Base-by-base conservation (phyloP, 2,113 vertebrate genomes). In the Scomber colias region DNA sequence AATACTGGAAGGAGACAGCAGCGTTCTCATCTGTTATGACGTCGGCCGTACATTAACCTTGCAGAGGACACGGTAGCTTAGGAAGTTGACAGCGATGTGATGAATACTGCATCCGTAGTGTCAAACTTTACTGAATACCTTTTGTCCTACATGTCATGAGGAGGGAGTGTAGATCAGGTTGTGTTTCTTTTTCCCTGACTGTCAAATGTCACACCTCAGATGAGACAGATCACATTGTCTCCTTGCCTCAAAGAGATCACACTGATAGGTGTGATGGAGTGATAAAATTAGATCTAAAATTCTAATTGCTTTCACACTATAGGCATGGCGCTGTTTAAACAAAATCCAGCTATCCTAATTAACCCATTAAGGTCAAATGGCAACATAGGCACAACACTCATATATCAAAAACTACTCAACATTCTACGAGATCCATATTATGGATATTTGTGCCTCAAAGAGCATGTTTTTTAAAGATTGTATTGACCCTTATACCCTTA, bases 1-100 rank as follows among this genome's bases (percentile, higher is more conserved):
- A 70, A 54, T 14, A 3, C 14, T 17, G 11, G 40, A 14, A 50
- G n/a, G 30, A 21, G 68, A 51, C 7, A 44, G 48, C 48, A 48
- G 50, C 60, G 11, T 51, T 67, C 49, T 24, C 24, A 45, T 64
- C 78, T 13, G 54, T 72, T 54, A 87, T 62, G 84, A 75, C 73
- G 61, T 81, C 82, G 65, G 19, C 17, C 51, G 8, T 10, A 49
- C 78, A 71, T 83, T 92, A 85, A 90, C 91, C 90, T 88, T 85
- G 83, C 6, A 21, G 27, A 83, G 85, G 88, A 87, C 83, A 35
- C 56, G 81, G 82, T 49, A 24, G 35, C 54, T n/a, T 66, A 30
- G 66, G 31, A 86, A 83, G 83, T 69, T 85, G 89, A 87, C 91
- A 89, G 89, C 17, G 4, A 12, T 3, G 72, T 84, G 83, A 88